Percentiles rank a stretch among this genome's conserved stretches.
Conservation (phyloP, 2,113 vertebrate genomes). For the Meleagris gallopavo region DNA sequence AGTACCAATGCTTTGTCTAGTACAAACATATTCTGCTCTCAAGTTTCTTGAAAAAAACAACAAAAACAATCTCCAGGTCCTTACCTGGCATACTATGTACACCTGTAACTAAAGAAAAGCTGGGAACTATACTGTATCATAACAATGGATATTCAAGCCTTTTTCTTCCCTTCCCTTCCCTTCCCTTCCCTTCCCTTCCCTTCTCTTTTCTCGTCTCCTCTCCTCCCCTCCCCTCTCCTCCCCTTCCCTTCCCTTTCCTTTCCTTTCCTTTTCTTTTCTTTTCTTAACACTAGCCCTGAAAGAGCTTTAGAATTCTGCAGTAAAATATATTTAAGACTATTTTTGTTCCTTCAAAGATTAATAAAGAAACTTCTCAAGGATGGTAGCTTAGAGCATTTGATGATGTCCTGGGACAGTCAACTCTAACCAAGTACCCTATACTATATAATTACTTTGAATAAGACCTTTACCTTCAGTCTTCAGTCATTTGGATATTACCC, state of each 20-base stretch:
- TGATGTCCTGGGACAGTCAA: background rate
- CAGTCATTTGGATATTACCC: background rate
- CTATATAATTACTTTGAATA: background rate
- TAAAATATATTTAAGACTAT: no score
- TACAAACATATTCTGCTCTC: background rate
- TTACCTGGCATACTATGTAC: background rate
- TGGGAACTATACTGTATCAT: background rate
- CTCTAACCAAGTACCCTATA: background rate
- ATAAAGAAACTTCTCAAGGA: background rate
- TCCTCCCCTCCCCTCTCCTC: no score
- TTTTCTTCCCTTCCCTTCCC: no score
- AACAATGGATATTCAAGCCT: background rate
- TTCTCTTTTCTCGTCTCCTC: no score
- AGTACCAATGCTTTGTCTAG: background rate
- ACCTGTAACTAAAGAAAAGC: background rate
- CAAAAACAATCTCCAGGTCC: background rate
- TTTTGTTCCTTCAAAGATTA: background rate
- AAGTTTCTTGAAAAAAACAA: background rate
- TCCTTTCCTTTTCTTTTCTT: background rate
- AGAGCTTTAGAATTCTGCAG: background rate
- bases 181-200: no score
- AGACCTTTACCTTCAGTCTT: conserved; percentile 10
- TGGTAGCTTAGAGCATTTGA: background rate
- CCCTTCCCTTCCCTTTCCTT: no score
- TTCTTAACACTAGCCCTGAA: background rate